These are phyloP conservation scores for Pseudeuparius sepicola DNA, from an alignment of 2,888 invertebrate genomes.

Conservation along the genomic window DNA sequence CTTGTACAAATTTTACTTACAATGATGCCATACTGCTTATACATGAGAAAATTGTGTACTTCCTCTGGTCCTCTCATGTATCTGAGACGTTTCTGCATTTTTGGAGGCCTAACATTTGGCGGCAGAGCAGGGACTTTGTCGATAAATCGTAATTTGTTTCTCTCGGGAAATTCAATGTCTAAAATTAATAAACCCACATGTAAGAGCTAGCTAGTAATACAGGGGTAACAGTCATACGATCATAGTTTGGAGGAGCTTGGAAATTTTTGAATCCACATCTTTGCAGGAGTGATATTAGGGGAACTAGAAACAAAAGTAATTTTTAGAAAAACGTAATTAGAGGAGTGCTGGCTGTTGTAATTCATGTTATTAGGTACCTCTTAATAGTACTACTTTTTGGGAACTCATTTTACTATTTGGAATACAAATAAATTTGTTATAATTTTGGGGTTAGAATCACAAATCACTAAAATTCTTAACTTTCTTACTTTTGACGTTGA, in stretches of 20 bases:
- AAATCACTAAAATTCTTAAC: no score
- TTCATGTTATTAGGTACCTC: no score
- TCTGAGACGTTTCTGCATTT: slow-evolving; percentile 74
- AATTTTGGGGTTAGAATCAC: no score
- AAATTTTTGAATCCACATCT: slow-evolving; percentile 58
- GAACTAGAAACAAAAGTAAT: slow-evolving; percentile 24
- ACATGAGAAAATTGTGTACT: slow-evolving; percentile 73
- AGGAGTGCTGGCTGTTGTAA: no score
- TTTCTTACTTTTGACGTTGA: no score
- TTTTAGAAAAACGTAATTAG: no score
- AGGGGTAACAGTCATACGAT: slow-evolving; percentile 43
- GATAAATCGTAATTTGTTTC: slow-evolving; percentile 55
- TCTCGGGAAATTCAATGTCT: slow-evolving; percentile 68
- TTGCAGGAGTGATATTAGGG: slow-evolving; percentile 26
- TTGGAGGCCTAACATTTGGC: slow-evolving; percentile 58
- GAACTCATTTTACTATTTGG: no score
- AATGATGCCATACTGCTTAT: slow-evolving; percentile 89
- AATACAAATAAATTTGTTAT: no score
- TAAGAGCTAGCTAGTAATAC: neutral
- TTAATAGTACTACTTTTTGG: no score
- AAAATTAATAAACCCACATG: slow-evolving; percentile 18
- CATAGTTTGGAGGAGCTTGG: slow-evolving; percentile 55
- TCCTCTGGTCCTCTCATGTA: slow-evolving; percentile 86
- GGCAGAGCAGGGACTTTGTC: slow-evolving; percentile 66
- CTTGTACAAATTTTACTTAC: no score